These are phyloP conservation scores for Chorisops tibialis DNA, from an alignment of 2,888 invertebrate species.

Conservation along the genomic window DNA sequence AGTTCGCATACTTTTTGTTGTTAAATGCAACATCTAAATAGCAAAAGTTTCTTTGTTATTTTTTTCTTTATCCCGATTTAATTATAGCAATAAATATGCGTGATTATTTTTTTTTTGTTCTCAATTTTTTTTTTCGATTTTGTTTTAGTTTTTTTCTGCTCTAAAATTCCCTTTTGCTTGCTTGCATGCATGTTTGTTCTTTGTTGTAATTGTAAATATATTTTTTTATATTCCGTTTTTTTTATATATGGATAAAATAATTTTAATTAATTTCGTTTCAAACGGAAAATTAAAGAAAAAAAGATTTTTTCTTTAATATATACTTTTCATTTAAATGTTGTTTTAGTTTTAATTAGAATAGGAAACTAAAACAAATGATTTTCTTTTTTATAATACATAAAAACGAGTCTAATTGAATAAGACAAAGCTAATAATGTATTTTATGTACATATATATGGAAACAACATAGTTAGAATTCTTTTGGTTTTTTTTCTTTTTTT, in stretches of 20 bases:
- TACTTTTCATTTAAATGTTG: not conserved
- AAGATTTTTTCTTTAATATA: not conserved
- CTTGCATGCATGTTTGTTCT: not conserved
- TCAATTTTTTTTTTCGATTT: constrained; percentile 1
- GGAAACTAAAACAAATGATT: too few species aligned
- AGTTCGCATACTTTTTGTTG: constrained; percentile 8
- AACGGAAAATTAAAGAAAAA: not conserved
- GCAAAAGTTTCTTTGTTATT: constrained; percentile 3
- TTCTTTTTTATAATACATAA: constrained; percentile 4
- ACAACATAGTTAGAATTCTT: constrained; percentile 12
- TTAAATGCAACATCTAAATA: not conserved
- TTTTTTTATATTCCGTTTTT: not conserved
- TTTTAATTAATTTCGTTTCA: not conserved
- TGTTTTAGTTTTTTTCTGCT: constrained; percentile 12
- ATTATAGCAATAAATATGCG: constrained; percentile 30
- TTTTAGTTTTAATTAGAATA: not conserved
- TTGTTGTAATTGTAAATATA: not conserved
- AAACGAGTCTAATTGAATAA: constrained; percentile 10
- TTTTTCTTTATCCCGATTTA: constrained; percentile 8
- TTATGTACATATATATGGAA: constrained; percentile 21
- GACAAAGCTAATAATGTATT: constrained; percentile 14
- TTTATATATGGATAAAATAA: not conserved
- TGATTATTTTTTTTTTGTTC: constrained; percentile 22
- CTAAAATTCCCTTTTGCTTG: constrained; percentile 20
- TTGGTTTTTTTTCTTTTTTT: not conserved